phyloP scores from a whole-genome alignment of 92 coral and sea anemone species.

The Siderastrea siderea region DNA sequence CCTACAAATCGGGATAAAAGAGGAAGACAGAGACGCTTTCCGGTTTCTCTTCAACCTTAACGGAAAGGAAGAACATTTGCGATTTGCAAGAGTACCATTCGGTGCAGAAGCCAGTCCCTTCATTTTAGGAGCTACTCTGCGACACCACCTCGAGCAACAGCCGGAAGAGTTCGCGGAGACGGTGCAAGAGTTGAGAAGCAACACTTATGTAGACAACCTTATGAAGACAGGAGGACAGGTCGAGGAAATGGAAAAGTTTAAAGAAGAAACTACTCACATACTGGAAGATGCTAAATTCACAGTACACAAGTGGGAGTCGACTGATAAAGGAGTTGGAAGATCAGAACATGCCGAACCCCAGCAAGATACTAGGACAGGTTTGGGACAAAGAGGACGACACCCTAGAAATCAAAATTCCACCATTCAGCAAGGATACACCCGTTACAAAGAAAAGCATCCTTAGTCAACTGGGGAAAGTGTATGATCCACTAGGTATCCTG shows the following conservation, averaged over 20 bases:
- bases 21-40: conserved; percentile 55
- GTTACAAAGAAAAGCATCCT: conserved; percentile 30
- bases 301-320: conserved; percentile 61
- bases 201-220: conserved; percentile 44
- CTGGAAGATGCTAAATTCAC: conserved; percentile 42
- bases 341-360: conserved; percentile 45
- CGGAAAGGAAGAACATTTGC: conserved; percentile 28
- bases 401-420: conserved; percentile 20
- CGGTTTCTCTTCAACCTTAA: conserved; percentile 58
- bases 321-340: conserved; percentile 27
- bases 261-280: conserved; percentile 37
- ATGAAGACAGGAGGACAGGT: conserved; percentile 41
- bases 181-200: conserved; percentile 29
- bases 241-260: conserved; percentile 27
- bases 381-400: conserved; percentile 63
- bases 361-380: conserved; percentile 57
- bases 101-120: conserved; percentile 61
- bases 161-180: conserved; percentile 19
- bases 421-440: conserved; percentile 1
- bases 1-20: conserved; percentile 48
- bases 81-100: conserved; percentile 56
- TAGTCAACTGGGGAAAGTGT: conserved; percentile 39
- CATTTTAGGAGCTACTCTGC: conserved; percentile 42
- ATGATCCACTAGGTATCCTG: conserved; percentile 44
- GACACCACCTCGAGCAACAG: conserved; percentile 32